A percentile compares a stretch with the other conserved stretches of the same genome.
These are phyloP conservation scores for silkworm (Bombyx mori) DNA, from an alignment of 1,140 invertebrate genomes.

Conservation along the genomic window DNA sequence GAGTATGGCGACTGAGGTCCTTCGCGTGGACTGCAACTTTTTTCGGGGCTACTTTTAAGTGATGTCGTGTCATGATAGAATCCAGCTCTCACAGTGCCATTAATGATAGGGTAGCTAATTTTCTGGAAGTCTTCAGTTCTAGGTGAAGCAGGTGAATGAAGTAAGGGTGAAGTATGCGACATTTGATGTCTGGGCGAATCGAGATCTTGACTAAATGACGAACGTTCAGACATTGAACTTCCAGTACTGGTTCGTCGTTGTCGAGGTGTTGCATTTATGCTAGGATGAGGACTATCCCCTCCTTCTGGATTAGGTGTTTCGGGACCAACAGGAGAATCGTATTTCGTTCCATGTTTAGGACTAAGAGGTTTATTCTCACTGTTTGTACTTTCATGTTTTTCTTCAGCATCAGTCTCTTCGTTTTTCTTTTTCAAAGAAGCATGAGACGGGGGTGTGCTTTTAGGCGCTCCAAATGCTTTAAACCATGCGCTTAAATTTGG, in stretches of 20 bases:
- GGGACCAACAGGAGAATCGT: slow-evolving; percentile 45
- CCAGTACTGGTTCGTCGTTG: slow-evolving; percentile 79
- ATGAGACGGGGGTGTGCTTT: slow-evolving; percentile 40
- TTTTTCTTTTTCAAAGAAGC: slow-evolving; percentile 62
- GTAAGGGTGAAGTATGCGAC: slow-evolving; percentile 76
- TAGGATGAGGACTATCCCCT: slow-evolving; percentile 62
- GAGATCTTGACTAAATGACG: slow-evolving; percentile 81
- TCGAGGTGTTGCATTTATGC: slow-evolving; percentile 50
- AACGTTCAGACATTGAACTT: slow-evolving; percentile 81
- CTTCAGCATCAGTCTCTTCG: slow-evolving; percentile 49
- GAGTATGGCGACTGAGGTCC: slow-evolving; percentile 74
- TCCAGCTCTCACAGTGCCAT: slow-evolving; percentile 81
- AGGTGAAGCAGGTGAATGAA: slow-evolving; percentile 75
- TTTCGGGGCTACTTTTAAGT: slow-evolving; percentile 80
- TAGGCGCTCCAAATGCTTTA: slow-evolving; percentile 90
- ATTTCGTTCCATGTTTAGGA: slow-evolving; percentile 46
- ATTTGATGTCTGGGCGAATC: slow-evolving; percentile 79
- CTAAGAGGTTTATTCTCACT: slow-evolving; percentile 35
- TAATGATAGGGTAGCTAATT: slow-evolving; percentile 76
- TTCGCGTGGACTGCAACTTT: slow-evolving; percentile 78
- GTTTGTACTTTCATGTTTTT: slow-evolving; percentile 41
- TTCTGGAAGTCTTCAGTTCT: slow-evolving; percentile 74
- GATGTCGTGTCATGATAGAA: slow-evolving; percentile 85
- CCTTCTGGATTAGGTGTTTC: slow-evolving; percentile 48
- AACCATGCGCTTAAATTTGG: slow-evolving; percentile 92